phyloP scores from a whole-genome alignment of 1,140 invertebrate genomes.

The Hylaeus anthracinus region DNA sequence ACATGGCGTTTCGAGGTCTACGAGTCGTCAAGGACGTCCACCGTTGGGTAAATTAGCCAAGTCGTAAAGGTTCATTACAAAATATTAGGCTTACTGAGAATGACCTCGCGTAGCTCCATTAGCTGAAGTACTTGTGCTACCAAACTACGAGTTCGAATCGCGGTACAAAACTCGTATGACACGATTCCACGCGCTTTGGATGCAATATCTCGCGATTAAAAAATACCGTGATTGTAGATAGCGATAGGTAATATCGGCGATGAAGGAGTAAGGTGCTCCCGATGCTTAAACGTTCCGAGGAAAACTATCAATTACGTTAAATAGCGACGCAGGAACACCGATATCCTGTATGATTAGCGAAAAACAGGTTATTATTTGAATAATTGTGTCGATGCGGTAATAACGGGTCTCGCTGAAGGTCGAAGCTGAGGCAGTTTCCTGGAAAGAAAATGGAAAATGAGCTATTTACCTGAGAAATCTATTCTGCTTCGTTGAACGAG shows the following conservation, averaged over 20 bases:
- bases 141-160: no score
- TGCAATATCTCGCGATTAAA: neutral
- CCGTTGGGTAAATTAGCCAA: no score
- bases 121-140: no score
- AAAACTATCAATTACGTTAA: constrained; percentile 33
- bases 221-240: neutral
- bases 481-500: no score
- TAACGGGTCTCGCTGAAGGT: constrained; percentile 6
- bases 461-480: constrained; percentile 4
- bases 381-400: constrained; percentile 15
- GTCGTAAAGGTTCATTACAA: no score
- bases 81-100: no score
- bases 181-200: no score
- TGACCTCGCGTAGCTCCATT: no score
- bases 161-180: no score
- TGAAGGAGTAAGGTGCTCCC: constrained; percentile 1
- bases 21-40: no score
- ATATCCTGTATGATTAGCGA: constrained; percentile 15
- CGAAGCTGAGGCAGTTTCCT: neutral
- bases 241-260: neutral
- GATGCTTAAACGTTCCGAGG: neutral
- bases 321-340: neutral
- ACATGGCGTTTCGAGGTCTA: no score
- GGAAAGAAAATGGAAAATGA: constrained; percentile 24
- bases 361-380: constrained; percentile 28